A percentile compares a stretch with the other conserved stretches of the same genome.
phyloP scores from a whole-genome alignment of 2,888 invertebrate genomes.

The Ganaspis brasiliensis region DNA sequence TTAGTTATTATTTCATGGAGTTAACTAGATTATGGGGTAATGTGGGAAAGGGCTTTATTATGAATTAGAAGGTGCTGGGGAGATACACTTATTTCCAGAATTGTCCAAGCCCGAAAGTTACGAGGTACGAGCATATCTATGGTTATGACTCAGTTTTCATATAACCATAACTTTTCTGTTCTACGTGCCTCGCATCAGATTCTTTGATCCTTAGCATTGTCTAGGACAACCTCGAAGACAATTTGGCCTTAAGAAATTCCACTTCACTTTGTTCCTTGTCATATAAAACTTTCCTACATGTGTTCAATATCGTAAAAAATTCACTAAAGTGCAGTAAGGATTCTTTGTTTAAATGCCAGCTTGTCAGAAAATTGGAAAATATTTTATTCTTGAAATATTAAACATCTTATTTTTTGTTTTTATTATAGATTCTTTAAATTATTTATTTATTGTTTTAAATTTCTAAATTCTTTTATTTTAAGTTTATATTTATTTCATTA shows the following conservation, averaged over 20 bases:
- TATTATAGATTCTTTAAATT: no score
- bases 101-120: constrained; percentile 21
- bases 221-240: constrained; percentile 34
- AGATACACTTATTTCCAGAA: constrained; percentile 32
- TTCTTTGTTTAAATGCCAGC: not conserved
- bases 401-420: no score
- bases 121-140: constrained; percentile 26
- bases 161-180: constrained; percentile 35
- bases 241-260: constrained; percentile 37
- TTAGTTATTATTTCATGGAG: not conserved
- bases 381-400: no score
- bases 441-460: no score
- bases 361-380: not conserved
- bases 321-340: not conserved
- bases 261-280: constrained; percentile 12
- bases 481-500: no score
- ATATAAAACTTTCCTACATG: constrained; percentile 30
- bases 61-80: constrained; percentile 28
- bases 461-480: no score
- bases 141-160: constrained; percentile 41
- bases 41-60: not conserved
- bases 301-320: constrained; percentile 6
- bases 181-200: constrained; percentile 37
- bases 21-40: not conserved
- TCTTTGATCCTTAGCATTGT: constrained; percentile 39